phyloP scores from a whole-genome alignment of 30 jellyfish, hydroid and myxozoan species.

The Aurelia aurita region DNA sequence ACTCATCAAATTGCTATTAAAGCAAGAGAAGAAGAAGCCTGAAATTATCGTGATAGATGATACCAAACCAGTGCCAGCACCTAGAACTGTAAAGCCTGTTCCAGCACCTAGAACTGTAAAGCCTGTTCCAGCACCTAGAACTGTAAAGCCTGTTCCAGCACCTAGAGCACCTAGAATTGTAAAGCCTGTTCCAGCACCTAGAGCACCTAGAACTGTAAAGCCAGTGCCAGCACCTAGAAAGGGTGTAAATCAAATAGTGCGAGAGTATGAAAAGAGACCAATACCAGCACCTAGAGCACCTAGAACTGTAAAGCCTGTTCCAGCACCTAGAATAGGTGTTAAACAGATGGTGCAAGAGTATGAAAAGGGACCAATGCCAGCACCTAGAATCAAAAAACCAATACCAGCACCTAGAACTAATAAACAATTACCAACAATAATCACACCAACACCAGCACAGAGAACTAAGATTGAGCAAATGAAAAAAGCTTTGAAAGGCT shows the following conservation, averaged over 20 bases:
- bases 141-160: constrained; percentile 4
- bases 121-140: constrained; percentile 21
- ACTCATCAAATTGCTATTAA: constrained; percentile 27
- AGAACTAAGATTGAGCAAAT: constrained; percentile 17
- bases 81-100: constrained; percentile 25
- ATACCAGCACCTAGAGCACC: constrained; percentile 49
- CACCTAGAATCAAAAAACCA: constrained; percentile 12
- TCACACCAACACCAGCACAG: constrained; percentile 39
- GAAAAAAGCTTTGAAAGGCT: constrained; percentile 7
- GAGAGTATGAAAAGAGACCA: neutral
- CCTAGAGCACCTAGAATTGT: constrained; percentile 2
- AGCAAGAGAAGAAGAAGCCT: constrained; percentile 27
- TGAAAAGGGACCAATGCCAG: constrained; percentile 36
- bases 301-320: constrained; percentile 17
- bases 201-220: constrained; percentile 18
- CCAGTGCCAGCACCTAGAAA: neutral
- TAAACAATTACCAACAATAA: no score
- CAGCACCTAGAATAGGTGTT: constrained; percentile 14
- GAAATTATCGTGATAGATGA: constrained; percentile 14
- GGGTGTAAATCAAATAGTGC: no score
- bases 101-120: constrained; percentile 18
- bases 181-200: no score
- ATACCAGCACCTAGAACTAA: neutral
- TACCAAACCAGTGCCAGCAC: constrained; percentile 36
- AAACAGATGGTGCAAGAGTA: constrained; percentile 28